Evolutionary conservation across 2,888 invertebrate species (phyloP).

Genomic region (Oeneis ivallda): DNA sequence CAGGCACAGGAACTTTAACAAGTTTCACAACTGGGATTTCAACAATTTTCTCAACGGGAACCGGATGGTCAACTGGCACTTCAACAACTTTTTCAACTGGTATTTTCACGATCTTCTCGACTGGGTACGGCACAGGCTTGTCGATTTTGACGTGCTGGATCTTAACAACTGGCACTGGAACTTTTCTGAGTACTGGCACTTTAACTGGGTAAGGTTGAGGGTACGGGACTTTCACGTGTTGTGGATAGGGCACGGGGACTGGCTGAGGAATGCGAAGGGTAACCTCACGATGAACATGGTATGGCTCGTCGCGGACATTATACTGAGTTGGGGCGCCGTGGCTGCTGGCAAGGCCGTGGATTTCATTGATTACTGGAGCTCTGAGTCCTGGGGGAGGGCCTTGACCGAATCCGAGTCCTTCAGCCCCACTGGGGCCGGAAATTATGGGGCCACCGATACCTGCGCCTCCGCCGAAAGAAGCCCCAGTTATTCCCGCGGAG

Average conservation of each 20-base stretch:
- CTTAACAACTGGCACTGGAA: slow-evolving; percentile 80
- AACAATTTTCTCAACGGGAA: slow-evolving; percentile 75
- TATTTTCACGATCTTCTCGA: slow-evolving; percentile 82
- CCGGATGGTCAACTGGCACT: slow-evolving; percentile 79
- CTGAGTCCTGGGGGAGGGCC: slow-evolving; percentile 60
- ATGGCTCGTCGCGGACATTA: slow-evolving; percentile 67
- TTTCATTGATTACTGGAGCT: slow-evolving; percentile 68
- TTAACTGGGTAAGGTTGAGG: slow-evolving; percentile 83
- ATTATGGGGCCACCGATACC: slow-evolving; percentile 31
- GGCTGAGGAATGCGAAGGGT: slow-evolving; percentile 82
- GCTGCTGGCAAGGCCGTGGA: slow-evolving; percentile 67
- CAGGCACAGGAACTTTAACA: slow-evolving; percentile 70
- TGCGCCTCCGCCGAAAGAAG: slow-evolving; percentile 33
- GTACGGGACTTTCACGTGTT: slow-evolving; percentile 77
- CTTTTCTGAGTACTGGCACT: slow-evolving; percentile 77
- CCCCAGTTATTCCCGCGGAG: slow-evolving; percentile 38
- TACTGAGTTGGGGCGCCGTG: slow-evolving; percentile 71
- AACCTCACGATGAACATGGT: slow-evolving; percentile 68
- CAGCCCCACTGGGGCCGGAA: slow-evolving; percentile 30
- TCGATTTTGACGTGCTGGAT: slow-evolving; percentile 80
- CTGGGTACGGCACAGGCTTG: slow-evolving; percentile 82
- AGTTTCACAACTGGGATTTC: slow-evolving; percentile 80
- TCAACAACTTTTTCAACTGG: slow-evolving; percentile 81
- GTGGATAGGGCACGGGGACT: slow-evolving; percentile 76
- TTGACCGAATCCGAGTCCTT: slow-evolving; percentile 42